Base-by-base conservation (phyloP, 1,140 invertebrate genomes). In the Parasteatoda tepidariorum region DNA sequence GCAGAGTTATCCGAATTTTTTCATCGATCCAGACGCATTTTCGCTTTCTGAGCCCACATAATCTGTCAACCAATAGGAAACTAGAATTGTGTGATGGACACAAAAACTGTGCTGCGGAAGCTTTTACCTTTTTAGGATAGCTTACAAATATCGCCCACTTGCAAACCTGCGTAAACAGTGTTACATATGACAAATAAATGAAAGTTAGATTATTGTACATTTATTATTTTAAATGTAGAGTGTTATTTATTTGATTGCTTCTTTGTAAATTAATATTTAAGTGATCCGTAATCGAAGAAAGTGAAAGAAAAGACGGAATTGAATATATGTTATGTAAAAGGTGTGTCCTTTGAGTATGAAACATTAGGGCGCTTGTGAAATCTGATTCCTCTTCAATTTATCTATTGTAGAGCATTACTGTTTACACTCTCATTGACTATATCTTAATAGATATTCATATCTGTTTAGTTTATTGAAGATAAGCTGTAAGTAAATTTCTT, bases 91-190 rank as follows among this genome's bases (percentile, higher is more conserved):
- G 26, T 11, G 22, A 24, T 22, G 57, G 34, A 61, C 61, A 62
- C 64, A 67, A n/a, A 38, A 67, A 22, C n/a, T 18, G 3, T 67
- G 30, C 22, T 28, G 61, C 24, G 62, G 41, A 70, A 62, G 61
- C 55, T 30, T 68, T 81, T 81, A 70, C 78, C 78, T 81, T 81
- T 81, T 81, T 81, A 33, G 78, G 78, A 62, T 81, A 24, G 78
- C 66, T 81, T 81, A 81, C 78, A 81, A 81, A 81, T 79, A 30
- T 81, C 78, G 78, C 78, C 78, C 78, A 81, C 78, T 81, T 81
- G 61, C 34, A 24, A 28, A n/a, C 55, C 30, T 55, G n/a, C 38
- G 57, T 15, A 31, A 71, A 55, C 33, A 38, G 38, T n/a, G 30
- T 76, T 66, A 70, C 78, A 59, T 68, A n/a, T 71, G 78, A 82